Evolutionary conservation across 2,797 vertebrate genomes (phyloP).

Genomic region (Pangasius krempfi): DNA sequence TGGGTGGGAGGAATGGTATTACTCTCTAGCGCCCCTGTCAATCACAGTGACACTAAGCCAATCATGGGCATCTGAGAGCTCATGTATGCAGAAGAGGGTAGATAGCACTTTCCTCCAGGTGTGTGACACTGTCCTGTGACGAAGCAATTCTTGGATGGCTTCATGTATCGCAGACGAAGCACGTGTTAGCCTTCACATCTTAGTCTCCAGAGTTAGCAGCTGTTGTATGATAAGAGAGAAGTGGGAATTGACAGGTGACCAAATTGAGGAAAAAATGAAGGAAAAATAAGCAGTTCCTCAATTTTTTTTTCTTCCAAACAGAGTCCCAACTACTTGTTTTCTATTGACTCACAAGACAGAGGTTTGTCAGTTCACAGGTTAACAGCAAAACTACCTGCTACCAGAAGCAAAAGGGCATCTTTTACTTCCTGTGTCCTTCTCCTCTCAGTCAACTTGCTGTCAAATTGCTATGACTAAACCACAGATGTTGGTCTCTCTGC

Average conservation of each 20-base stretch:
- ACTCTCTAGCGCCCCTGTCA: background rate
- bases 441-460: background rate
- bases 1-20: background rate
- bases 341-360: background rate
- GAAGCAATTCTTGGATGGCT: background rate
- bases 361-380: background rate
- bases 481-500: background rate
- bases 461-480: background rate
- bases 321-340: background rate
- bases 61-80: background rate
- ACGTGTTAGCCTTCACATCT: background rate
- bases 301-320: background rate
- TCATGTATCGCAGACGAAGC: background rate
- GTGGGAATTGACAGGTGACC: background rate
- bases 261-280: background rate
- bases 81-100: background rate
- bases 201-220: background rate
- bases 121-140: background rate
- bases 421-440: background rate
- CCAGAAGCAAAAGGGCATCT: background rate
- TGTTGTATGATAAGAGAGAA: background rate
- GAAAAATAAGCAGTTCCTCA: background rate
- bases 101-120: background rate
- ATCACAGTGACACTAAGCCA: background rate
- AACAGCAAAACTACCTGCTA: background rate